Percentiles rank a stretch among this genome's conserved stretches.
phyloP scores from a whole-genome alignment of 1,140 invertebrate genomes.

The Xylocopa sonorina region DNA sequence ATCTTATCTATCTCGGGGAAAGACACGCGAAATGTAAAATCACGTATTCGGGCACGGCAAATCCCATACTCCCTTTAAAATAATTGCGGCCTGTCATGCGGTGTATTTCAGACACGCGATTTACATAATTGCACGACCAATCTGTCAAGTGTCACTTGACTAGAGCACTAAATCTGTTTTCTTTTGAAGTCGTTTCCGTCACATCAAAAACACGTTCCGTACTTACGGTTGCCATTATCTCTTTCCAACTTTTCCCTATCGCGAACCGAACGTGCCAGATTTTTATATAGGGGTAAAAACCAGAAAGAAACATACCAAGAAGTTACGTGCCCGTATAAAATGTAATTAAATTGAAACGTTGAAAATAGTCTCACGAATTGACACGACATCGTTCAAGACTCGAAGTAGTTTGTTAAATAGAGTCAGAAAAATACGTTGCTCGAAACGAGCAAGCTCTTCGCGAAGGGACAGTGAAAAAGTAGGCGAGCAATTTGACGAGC shows the following conservation, averaged over 20 bases:
- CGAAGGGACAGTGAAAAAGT: constrained; percentile 16
- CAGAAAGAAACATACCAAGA: neutral
- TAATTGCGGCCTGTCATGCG: constrained; percentile 26
- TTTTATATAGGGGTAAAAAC: neutral
- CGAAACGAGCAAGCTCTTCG: neutral
- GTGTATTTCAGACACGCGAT: constrained; percentile 17
- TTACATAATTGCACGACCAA: constrained; percentile 47
- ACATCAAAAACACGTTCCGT: neutral
- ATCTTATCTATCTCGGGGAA: neutral
- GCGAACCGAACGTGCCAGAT: neutral
- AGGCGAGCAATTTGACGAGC: constrained; percentile 19
- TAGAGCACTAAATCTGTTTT: constrained; percentile 19
- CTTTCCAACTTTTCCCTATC: neutral
- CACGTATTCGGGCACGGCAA: neutral
- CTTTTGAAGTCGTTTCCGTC: neutral
- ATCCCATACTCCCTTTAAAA: constrained; percentile 11
- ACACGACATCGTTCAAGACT: no score
- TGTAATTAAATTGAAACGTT: neutral
- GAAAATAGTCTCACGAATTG: no score
- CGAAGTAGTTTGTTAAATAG: neutral
- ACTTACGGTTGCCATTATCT: neutral
- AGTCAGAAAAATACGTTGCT: neutral
- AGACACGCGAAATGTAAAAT: neutral
- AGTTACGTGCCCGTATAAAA: neutral
- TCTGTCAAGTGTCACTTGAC: constrained; percentile 43